Conservation (phyloP, 2,797 vertebrate genomes). For the Sciurus carolinensis region DNA sequence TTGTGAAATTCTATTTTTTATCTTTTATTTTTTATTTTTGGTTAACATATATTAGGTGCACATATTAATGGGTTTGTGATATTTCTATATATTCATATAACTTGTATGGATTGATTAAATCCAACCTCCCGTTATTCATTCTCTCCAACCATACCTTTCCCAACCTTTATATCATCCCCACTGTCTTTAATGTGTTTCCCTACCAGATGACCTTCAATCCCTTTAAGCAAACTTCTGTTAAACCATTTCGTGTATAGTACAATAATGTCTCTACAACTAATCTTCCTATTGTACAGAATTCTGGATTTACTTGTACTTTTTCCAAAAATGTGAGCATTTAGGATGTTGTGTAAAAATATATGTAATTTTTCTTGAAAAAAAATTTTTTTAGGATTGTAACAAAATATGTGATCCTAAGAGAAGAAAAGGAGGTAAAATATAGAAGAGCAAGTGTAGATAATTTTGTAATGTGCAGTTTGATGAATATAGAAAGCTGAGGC, state of each 20-base stretch:
- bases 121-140: neutral
- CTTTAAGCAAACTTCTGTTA: neutral
- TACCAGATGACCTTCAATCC: neutral
- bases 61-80: neutral
- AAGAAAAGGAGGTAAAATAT: neutral
- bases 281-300: neutral
- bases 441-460: neutral
- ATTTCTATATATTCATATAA: neutral
- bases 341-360: neutral
- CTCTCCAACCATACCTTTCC: neutral
- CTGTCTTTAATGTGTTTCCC: neutral
- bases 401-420: neutral
- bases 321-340: neutral
- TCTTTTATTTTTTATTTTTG: neutral
- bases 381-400: neutral
- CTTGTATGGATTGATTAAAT: neutral
- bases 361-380: neutral
- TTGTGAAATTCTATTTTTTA: neutral
- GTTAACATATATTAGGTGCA: neutral
- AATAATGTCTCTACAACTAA: neutral
- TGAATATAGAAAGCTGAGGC: neutral
- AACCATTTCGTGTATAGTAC: neutral
- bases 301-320: constrained; percentile 18
- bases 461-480: constrained; percentile 12
- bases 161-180: neutral